Evolutionary conservation across 2,888 invertebrate species (phyloP).

Genomic region (Drosophila anomelani): DNA sequence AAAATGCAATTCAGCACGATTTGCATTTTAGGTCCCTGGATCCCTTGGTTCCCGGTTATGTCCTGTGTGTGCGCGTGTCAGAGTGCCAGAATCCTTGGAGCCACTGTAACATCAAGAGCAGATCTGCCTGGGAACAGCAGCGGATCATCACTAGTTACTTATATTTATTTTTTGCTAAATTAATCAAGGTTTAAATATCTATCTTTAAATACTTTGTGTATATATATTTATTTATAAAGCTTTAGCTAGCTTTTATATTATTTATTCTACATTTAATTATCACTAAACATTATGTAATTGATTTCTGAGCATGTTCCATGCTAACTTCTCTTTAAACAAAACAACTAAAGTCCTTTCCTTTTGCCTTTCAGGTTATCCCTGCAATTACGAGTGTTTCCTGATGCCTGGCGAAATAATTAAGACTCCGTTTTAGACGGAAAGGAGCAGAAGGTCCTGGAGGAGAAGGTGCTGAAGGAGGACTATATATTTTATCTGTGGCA

Average conservation of each 20-base stretch:
- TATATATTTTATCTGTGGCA: slow-evolving; percentile 74
- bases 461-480: neutral
- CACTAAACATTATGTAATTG: no score
- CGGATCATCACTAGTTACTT: neutral
- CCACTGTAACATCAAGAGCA: slow-evolving; percentile 5
- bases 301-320: no score
- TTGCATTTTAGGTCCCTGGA: slow-evolving; percentile 61
- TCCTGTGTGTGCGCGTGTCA: slow-evolving; percentile 17
- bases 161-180: neutral
- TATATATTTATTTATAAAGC: neutral
- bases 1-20: slow-evolving; percentile 77
- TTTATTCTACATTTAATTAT: neutral
- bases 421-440: slow-evolving; percentile 23
- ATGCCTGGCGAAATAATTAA: slow-evolving; percentile 34
- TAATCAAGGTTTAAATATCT: no score
- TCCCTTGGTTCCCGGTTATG: slow-evolving; percentile 9
- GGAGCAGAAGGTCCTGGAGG: neutral
- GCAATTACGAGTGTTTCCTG: slow-evolving; percentile 16
- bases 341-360: neutral
- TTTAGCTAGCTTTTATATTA: rapidly evolving
- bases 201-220: no score
- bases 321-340: neutral
- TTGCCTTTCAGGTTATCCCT: neutral
- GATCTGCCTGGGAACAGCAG: neutral
- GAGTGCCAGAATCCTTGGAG: slow-evolving; percentile 6